Conservation (phyloP, 2,888 invertebrate species). For the Luffia ferchaultella region DNA sequence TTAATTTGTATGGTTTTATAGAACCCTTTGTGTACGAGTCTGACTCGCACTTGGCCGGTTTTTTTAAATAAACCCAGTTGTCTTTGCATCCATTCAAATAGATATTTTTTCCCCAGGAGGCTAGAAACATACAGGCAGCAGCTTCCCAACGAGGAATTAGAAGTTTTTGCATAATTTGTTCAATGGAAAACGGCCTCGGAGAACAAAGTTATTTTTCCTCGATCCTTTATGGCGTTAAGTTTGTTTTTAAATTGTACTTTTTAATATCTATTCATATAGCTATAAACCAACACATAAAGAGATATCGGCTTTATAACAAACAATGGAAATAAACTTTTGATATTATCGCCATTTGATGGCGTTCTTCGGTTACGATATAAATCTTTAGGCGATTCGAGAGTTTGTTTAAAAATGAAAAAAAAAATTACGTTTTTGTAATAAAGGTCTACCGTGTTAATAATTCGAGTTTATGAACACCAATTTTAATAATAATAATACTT, state of each 20-base stretch:
- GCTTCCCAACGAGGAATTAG: slow-evolving; percentile 9
- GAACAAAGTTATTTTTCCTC: slow-evolving; percentile 20
- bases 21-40: too few species aligned
- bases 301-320: background rate
- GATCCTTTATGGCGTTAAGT: slow-evolving; percentile 20
- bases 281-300: background rate
- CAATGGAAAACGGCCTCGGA: slow-evolving; percentile 23
- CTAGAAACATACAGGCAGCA: slow-evolving; percentile 1
- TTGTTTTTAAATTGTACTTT: slow-evolving; percentile 17
- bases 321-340: background rate
- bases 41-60: too few species aligned
- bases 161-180: slow-evolving; percentile 26
- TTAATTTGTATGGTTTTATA: too few species aligned
- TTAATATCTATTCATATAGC: slow-evolving; percentile 1
- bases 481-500: too few species aligned
- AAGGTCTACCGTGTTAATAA: background rate
- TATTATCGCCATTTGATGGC: background rate
- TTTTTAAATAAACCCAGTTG: too few species aligned
- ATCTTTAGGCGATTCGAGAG: background rate
- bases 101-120: too few species aligned
- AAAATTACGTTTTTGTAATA: background rate
- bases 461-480: too few species aligned
- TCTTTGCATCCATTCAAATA: too few species aligned
- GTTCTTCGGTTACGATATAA: background rate
- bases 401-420: background rate